Conservation (phyloP, 2,797 vertebrate genomes). For the Cephalopachus bancanus region DNA sequence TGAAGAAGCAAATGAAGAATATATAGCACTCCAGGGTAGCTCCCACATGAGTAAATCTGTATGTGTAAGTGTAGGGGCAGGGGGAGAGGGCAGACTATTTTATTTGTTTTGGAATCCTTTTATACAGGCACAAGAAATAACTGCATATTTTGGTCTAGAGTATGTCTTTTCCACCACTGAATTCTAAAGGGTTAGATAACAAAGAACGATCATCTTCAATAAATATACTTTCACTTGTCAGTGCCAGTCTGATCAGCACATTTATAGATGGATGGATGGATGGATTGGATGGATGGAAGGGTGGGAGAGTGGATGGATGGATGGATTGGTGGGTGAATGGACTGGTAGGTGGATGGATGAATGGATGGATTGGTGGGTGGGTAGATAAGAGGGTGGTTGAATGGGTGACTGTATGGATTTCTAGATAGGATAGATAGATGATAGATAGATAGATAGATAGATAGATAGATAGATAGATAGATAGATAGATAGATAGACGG, state of each 20-base stretch:
- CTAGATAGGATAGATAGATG: background rate
- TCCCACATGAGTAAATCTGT: background rate
- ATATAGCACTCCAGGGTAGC: background rate
- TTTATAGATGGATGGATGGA: background rate
- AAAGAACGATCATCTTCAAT: background rate
- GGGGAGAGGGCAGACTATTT: background rate
- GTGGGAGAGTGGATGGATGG: background rate
- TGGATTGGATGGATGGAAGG: no score
- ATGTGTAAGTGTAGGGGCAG: background rate
- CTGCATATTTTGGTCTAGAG: background rate
- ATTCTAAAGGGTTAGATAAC: background rate
- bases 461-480: background rate
- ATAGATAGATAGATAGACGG: background rate
- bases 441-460: background rate
- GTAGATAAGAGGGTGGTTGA: accelerated
- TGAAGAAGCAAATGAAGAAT: no score
- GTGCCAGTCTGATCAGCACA: background rate
- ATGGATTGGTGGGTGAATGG: background rate
- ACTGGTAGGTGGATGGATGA: background rate
- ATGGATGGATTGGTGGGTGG: background rate
- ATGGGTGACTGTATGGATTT: no score
- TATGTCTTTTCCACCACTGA: background rate
- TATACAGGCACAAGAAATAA: background rate
- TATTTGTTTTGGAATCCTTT: no score
- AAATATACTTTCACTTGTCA: background rate